Evolutionary conservation across 2,797 vertebrate species (phyloP), one percentile per base, ranked within the genome.

Genomic region (Sebastes matsubarae): DNA sequence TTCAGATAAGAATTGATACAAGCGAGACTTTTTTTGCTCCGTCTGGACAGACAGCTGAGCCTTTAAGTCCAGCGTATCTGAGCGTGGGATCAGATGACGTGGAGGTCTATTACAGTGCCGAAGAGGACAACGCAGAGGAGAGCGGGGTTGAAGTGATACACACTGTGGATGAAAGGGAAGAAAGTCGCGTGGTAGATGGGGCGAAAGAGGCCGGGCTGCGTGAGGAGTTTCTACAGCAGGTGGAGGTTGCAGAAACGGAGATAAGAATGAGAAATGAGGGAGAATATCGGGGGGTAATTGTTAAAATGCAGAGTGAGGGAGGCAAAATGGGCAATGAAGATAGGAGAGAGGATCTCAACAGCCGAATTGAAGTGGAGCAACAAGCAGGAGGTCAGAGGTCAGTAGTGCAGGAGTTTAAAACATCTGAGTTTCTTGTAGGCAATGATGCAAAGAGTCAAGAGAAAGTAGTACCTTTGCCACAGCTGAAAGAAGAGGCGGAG

Each of bases 51-150:
- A n/a, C 1, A 1, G 78, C 81, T 0, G 20, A 4, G 30, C 36
- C 68, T 32, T 14, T 59, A 32, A 93, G 85, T 71, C 94, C 90
- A 1, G 7, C 69, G 0, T 92, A 91, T 76, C 67, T 91, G 46
- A 95, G 91, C 4, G 55, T 93, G 1, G 92, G 92, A 14, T 95
- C 94, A 4, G 93, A 94, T 6, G 93, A 89, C 2, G 68, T 64
- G 46, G 94, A 95, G n/a, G 20, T 92, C 20, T 94, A 88, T 79
- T 94, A 78, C 90, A 94, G 93, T 10, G 93, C 94, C 0, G 90
- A 89, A 12, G 94, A 94, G 77, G 90, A 93, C 77, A 84, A 86
- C 9, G 1, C 2, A 3, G 86, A 81, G 5, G 84, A 78, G 6
- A 85, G 81, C 4, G 66, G 6, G 16, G 77, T 65, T 2, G 90